Evolutionary conservation across 2,797 vertebrate genomes (phyloP).

Genomic region (Sebastes hopkinsi): DNA sequence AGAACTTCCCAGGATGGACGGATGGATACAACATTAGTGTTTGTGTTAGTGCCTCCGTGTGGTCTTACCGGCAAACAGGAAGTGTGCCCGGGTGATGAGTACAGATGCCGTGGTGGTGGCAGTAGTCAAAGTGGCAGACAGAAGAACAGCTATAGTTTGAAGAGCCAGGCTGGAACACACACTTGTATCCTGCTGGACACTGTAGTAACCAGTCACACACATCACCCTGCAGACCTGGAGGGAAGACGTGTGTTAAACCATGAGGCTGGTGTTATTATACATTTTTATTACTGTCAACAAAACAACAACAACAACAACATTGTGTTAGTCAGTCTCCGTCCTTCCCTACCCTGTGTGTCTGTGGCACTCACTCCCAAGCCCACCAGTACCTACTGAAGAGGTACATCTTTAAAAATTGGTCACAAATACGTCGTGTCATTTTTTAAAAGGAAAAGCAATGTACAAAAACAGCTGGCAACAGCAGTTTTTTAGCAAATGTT

Average conservation of each 20-base stretch:
- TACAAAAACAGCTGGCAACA: too few relatives aligned
- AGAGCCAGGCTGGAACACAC: slow-evolving; percentile 42
- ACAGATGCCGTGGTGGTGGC: slow-evolving; percentile 90
- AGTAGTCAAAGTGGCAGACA: slow-evolving; percentile 83
- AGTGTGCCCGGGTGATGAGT: slow-evolving; percentile 78
- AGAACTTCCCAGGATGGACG: not conserved
- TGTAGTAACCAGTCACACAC: slow-evolving; percentile 82
- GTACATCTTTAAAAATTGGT: too few relatives aligned
- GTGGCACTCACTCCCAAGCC: too few relatives aligned
- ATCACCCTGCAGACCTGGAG: slow-evolving; percentile 77
- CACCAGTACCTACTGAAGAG: too few relatives aligned
- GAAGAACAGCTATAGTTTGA: slow-evolving; percentile 86
- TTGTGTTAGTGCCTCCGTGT: not conserved
- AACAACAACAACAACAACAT: too few relatives aligned
- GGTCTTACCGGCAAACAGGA: slow-evolving; percentile 86
- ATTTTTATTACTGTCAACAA: too few relatives aligned
- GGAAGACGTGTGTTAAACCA: not conserved
- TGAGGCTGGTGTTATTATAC: too few relatives aligned
- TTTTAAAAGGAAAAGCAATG: too few relatives aligned
- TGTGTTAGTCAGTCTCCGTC: too few relatives aligned
- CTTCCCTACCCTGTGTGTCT: too few relatives aligned
- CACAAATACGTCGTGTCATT: too few relatives aligned
- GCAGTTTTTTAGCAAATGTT: too few relatives aligned
- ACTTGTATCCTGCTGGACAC: slow-evolving; percentile 85
- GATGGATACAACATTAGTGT: not conserved